These are phyloP conservation scores for Notocelia uddmanniana DNA, from an alignment of 2,888 invertebrate genomes.

Conservation along the genomic window DNA sequence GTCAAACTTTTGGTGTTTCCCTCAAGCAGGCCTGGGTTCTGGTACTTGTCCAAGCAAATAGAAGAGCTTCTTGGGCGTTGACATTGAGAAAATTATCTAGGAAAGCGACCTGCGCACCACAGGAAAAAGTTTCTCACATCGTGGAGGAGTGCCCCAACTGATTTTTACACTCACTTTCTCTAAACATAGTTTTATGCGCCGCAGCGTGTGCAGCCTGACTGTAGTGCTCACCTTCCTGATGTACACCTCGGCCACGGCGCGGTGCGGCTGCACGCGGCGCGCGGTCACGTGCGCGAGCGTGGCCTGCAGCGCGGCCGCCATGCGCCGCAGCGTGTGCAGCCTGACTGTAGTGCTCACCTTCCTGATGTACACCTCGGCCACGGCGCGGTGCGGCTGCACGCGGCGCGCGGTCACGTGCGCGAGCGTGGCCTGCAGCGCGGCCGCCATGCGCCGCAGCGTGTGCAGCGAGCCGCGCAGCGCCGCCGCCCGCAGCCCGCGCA, in stretches of 20 bases:
- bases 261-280: slow-evolving; percentile 71
- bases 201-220: background rate
- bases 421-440: slow-evolving; percentile 91
- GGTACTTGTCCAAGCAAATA: too few relatives aligned
- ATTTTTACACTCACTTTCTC: too few relatives aligned
- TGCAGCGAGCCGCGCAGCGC: slow-evolving; percentile 95
- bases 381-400: slow-evolving; percentile 85
- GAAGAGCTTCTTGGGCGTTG: too few relatives aligned
- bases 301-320: slow-evolving; percentile 90
- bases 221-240: slow-evolving; percentile 90
- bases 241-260: slow-evolving; percentile 93
- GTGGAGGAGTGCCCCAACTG: too few relatives aligned
- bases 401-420: slow-evolving; percentile 66
- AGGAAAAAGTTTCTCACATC: too few relatives aligned
- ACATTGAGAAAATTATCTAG: too few relatives aligned
- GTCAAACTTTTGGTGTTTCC: too few relatives aligned
- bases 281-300: slow-evolving; percentile 78
- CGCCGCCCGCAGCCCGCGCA: slow-evolving; percentile 92
- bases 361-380: slow-evolving; percentile 93
- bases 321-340: background rate
- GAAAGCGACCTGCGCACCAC: too few relatives aligned
- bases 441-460: slow-evolving; percentile 95
- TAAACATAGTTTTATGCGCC: too few relatives aligned
- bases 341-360: slow-evolving; percentile 86
- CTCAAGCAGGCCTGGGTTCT: too few relatives aligned